phyloP scores from a whole-genome alignment of 2,797 vertebrate species.

The Lerista edwardsae region DNA sequence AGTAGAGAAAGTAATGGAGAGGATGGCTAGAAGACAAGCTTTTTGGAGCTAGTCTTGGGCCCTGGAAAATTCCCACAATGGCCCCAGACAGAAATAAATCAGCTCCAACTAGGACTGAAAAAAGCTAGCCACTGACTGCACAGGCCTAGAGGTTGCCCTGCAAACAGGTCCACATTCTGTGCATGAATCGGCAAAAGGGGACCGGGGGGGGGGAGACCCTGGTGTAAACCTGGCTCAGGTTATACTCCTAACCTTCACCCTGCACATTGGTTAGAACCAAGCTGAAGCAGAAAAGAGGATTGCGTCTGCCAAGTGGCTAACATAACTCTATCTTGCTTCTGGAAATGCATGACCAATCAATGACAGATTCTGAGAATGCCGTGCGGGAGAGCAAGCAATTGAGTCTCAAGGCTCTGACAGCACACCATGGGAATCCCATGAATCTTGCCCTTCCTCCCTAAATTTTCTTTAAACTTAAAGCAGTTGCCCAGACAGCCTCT shows the following conservation, averaged over 20 bases:
- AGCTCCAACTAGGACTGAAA: constrained; percentile 9
- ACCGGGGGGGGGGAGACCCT: rapidly evolving
- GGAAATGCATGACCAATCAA: neutral
- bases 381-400: neutral
- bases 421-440: neutral
- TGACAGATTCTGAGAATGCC: neutral
- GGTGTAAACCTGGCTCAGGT: neutral
- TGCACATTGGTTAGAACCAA: neutral
- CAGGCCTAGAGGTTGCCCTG: neutral
- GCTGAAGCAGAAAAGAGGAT: neutral
- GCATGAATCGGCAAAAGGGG: neutral
- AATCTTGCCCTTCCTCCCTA: too few relatives aligned
- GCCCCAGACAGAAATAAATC: constrained; percentile 21
- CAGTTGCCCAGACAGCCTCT: neutral
- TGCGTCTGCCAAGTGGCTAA: neutral
- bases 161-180: neutral
- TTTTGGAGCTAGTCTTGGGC: neutral
- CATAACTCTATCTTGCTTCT: neutral
- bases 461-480: neutral
- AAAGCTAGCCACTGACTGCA: neutral
- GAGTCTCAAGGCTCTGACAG: neutral
- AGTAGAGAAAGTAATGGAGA: constrained; percentile 10
- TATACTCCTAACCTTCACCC: neutral
- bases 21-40: neutral
- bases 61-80: neutral